A percentile compares a stretch with the other conserved stretches of the same genome.
phyloP scores from a whole-genome alignment of 2,113 vertebrate species.

The Murina feae region DNA sequence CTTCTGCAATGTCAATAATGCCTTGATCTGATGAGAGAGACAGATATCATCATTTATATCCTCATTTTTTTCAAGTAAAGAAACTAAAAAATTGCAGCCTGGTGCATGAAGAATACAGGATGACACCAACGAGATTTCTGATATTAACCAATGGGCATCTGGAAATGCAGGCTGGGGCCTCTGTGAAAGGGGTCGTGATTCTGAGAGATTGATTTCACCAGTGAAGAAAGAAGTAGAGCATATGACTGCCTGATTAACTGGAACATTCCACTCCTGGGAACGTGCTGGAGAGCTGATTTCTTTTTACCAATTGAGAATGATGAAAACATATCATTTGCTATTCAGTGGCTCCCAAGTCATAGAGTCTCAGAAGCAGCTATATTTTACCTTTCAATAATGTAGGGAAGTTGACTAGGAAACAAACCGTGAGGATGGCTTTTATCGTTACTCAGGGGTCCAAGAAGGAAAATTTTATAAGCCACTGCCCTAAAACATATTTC shows the following conservation, averaged over 20 bases:
- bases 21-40: background rate
- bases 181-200: background rate
- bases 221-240: background rate
- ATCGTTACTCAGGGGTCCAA: background rate
- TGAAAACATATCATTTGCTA: background rate
- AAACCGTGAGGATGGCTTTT: background rate
- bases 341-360: background rate
- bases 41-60: background rate
- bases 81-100: background rate
- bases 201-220: background rate
- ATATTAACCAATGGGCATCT: background rate
- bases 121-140: background rate
- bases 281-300: background rate
- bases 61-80: background rate
- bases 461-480: background rate
- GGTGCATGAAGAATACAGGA: background rate
- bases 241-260: background rate
- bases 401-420: background rate
- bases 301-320: background rate
- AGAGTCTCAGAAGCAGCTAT: background rate
- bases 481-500: background rate
- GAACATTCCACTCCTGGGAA: background rate
- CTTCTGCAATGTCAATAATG: background rate
- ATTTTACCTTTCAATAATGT: background rate
- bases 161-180: background rate